Conservation (phyloP, 92 coral and sea anemone species). For the Isaurus tuberculatus region DNA sequence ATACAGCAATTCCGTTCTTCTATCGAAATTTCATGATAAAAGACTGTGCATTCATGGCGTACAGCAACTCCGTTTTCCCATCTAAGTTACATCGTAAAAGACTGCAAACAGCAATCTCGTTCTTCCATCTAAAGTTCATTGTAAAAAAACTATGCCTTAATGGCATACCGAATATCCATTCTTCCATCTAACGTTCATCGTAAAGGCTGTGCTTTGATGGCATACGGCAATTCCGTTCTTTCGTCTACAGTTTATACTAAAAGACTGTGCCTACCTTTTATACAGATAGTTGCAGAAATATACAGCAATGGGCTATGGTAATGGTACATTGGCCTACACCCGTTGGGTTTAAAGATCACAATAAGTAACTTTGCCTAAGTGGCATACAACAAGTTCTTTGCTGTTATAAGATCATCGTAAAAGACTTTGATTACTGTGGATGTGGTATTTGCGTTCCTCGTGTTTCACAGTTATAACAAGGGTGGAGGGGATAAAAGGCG, state of each 20-base stretch:
- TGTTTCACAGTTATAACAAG: too few species aligned
- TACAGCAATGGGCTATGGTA: background rate
- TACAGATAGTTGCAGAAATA: background rate
- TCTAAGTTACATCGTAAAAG: background rate
- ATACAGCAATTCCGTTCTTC: background rate
- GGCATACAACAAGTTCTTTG: background rate
- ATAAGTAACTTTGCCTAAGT: background rate
- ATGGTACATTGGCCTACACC: too few species aligned
- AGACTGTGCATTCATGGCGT: too few species aligned
- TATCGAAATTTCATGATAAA: too few species aligned
- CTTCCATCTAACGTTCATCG: constrained; percentile 9
- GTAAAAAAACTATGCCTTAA: background rate
- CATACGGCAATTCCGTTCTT: too few species aligned
- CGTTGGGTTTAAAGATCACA: background rate
- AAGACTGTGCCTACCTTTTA: background rate
- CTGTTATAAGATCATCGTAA: background rate
- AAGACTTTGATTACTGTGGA: background rate
- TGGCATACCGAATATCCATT: background rate
- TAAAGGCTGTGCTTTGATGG: background rate
- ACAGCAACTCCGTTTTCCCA: too few species aligned
- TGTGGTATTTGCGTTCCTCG: too few species aligned
- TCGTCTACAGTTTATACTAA: too few species aligned
- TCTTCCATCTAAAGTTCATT: too few species aligned
- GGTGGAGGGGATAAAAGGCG: background rate
- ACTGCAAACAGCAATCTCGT: background rate